Evolutionary conservation across 2,113 vertebrate species (phyloP), one percentile per base, ranked within the genome.

Genomic region (Erythrocebus patas): DNA sequence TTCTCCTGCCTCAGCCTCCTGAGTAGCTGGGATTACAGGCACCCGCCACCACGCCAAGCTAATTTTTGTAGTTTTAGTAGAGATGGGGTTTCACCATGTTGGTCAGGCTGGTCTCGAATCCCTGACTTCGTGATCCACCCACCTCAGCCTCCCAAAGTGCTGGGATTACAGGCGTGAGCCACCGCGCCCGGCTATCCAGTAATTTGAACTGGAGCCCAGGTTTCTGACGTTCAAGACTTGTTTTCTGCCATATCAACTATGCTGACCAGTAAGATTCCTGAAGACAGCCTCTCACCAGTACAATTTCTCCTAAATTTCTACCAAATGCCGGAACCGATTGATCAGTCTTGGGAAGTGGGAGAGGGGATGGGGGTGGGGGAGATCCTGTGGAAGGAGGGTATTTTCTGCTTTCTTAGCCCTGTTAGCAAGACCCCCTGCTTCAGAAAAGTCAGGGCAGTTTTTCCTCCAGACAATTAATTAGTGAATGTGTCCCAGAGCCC

Each of bases 281-380:
- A 68, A 30, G 70, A 40, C 25, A 80, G 43, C 14, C 79, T 27
- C 6, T 40, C 13, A n/a, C 3, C 6, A 0, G 18, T 2, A 0
- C 1, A 13, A 76, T 45, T 81, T 52, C 27, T 73, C 43, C 35
- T 18, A 30, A 22, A 7, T 81, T 95, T 59, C 88, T 35, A 35
- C 61, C 30, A n/a, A 40, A 25, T 38, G 43, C 72, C 75, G 50
- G 38, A n/a, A n/a, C 45, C 17, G 23, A 8, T 8, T 1, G 9
- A 86, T 55, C 23, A 14, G 38, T 73, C 30, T 86, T 4, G 81
- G 35, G 22, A n/a, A 85, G 30, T 48, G 72, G 38, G 64, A 8
- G 52, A 18, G 27, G 70, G 30, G 59, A 20, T 2, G 1, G 35
- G 59, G 55, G 45, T 45, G 16, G 43, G 80, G 45, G 8, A 64